These are phyloP conservation scores for Spinus olivaceus DNA, from an alignment of 2,797 vertebrate species.

Conservation along the genomic window DNA sequence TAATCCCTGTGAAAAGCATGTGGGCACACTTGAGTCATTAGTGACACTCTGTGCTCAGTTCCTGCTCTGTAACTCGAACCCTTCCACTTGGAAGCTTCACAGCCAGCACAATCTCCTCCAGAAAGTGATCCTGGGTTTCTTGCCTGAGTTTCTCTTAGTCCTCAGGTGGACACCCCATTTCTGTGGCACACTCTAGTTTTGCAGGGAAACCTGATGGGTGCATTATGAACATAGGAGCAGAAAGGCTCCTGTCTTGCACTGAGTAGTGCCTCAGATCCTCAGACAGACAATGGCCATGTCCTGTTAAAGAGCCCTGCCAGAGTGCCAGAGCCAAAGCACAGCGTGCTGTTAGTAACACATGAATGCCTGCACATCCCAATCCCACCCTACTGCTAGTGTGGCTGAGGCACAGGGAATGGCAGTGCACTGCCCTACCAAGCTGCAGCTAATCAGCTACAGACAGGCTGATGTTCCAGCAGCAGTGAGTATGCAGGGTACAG, in stretches of 20 bases:
- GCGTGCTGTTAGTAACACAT: fast-evolving
- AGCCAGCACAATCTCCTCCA: not conserved
- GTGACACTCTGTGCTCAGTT: not conserved
- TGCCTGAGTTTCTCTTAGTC: not conserved
- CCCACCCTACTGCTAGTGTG: fast-evolving
- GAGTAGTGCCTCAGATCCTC: not conserved
- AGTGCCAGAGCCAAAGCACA: not conserved
- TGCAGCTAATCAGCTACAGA: not conserved
- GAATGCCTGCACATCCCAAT: fast-evolving
- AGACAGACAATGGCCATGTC: fast-evolving
- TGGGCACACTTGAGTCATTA: not conserved
- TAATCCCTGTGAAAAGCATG: not conserved
- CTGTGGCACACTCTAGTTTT: not conserved
- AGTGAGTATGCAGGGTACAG: fast-evolving
- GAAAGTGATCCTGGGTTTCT: not conserved
- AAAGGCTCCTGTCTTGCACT: not conserved
- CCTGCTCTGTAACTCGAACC: not conserved
- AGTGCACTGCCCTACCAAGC: not conserved
- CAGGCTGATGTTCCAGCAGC: not conserved
- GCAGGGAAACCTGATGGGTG: no score
- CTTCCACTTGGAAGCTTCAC: not conserved
- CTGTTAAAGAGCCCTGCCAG: not conserved
- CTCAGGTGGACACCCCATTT: not conserved
- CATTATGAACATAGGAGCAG: not conserved
- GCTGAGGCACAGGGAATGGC: not conserved